Conservation (phyloP, 30 jellyfish, hydroid and myxozoan genomes). For the Chironex yamaguchii region DNA sequence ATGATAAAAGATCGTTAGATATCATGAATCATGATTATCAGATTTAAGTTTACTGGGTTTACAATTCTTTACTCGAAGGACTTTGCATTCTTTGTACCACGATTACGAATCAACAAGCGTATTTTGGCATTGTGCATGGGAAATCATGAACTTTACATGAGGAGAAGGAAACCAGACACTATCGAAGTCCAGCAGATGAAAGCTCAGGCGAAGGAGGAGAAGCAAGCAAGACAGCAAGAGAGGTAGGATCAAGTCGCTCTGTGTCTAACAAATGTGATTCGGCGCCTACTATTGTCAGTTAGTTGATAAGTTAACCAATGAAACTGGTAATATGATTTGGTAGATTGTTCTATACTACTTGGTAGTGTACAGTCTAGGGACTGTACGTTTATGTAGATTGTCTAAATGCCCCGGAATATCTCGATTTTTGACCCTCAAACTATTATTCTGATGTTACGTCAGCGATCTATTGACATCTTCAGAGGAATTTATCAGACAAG, state of each 20-base stretch:
- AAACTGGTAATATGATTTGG: too few relatives aligned
- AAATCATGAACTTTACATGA: conserved; percentile 96
- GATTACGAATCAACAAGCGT: conserved; percentile 93
- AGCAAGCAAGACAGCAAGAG: conserved; percentile 72
- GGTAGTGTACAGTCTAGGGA: too few relatives aligned
- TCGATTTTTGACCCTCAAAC: too few relatives aligned
- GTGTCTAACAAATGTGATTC: too few relatives aligned
- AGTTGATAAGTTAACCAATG: too few relatives aligned
- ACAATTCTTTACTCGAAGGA: conserved; percentile 63
- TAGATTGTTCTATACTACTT: too few relatives aligned
- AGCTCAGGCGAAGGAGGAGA: conserved; percentile 97
- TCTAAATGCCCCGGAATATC: too few relatives aligned
- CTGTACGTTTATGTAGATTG: too few relatives aligned
- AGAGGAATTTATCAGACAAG: too few relatives aligned
- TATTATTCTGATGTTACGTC: too few relatives aligned
- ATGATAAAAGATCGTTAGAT: background rate
- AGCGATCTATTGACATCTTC: too few relatives aligned
- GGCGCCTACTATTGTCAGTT: too few relatives aligned
- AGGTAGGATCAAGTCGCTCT: conserved; percentile 42
- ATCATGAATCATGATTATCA: background rate
- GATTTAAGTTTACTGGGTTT: background rate
- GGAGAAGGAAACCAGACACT: conserved; percentile 94
- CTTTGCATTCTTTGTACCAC: conserved; percentile 86
- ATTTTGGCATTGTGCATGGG: conserved; percentile 96
- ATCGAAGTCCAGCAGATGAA: conserved; percentile 99